phyloP scores from a whole-genome alignment of 2,113 vertebrate species.

The Ovibos moschatus region DNA sequence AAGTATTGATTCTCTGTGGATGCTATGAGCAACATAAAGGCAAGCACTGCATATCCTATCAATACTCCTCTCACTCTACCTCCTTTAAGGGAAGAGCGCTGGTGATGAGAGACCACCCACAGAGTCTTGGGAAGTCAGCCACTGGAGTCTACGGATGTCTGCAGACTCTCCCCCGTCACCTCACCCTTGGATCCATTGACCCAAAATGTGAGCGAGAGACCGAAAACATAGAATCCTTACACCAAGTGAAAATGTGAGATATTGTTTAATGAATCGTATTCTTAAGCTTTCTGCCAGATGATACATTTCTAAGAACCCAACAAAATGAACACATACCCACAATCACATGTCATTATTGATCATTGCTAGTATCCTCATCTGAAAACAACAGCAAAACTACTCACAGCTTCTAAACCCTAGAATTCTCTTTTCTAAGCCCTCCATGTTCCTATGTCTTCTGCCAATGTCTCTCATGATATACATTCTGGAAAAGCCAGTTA shows the following conservation, averaged over 20 bases:
- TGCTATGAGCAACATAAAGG: neutral
- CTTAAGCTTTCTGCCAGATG: neutral
- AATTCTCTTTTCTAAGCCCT: neutral
- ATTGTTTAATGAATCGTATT: neutral
- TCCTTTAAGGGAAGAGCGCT: too few species aligned
- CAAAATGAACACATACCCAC: neutral
- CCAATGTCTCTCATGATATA: neutral
- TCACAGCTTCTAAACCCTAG: neutral
- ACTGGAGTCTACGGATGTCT: neutral
- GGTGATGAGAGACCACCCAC: neutral
- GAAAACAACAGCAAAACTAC: neutral
- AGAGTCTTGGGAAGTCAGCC: neutral
- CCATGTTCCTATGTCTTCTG: neutral
- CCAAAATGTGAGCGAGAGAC: neutral
- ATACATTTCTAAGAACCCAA: neutral
- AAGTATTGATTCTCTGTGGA: neutral
- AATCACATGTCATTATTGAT: neutral
- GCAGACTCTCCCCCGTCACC: rapidly evolving
- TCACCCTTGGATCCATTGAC: neutral
- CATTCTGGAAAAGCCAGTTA: neutral
- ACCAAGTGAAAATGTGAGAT: neutral
- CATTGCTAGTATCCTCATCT: neutral
- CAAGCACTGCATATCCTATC: neutral
- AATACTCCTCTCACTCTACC: neutral
- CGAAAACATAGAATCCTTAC: neutral